Percentiles rank a stretch among this genome's conserved stretches.
Conservation (phyloP, 2,888 invertebrate species). For the Clostera curtula region DNA sequence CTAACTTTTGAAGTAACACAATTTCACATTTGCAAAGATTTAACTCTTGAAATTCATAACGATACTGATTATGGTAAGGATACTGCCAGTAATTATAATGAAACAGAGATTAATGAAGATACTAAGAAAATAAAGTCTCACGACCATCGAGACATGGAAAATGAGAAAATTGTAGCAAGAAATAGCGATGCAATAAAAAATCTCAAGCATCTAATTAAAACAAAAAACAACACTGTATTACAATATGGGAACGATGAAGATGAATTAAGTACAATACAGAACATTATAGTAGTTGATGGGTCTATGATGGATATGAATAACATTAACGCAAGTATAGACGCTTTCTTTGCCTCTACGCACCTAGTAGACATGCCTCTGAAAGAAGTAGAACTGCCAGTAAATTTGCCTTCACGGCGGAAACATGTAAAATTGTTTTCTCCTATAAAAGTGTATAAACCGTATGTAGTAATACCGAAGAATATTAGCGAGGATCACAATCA, state of each 20-base stretch:
- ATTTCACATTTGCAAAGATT: conserved; percentile 32
- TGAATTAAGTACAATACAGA: conserved; percentile 11
- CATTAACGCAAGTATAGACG: conserved; percentile 43
- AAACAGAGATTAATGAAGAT: not conserved
- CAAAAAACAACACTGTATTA: not conserved
- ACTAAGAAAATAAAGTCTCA: too few relatives aligned
- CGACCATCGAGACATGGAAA: not conserved
- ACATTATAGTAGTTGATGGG: conserved; percentile 39
- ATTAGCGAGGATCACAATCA: conserved; percentile 34
- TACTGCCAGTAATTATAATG: too few relatives aligned
- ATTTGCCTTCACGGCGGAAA: conserved; percentile 33
- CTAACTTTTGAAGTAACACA: conserved; percentile 35
- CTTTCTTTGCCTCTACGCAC: conserved; percentile 55
- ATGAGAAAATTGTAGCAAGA: conserved; percentile 8
- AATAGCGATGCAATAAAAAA: not conserved
- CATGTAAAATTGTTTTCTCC: conserved; percentile 38
- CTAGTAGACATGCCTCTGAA: conserved; percentile 40
- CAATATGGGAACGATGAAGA: conserved; percentile 1
- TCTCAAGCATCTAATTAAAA: not conserved
- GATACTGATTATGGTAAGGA: too few relatives aligned
- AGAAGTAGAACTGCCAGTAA: conserved; percentile 25
- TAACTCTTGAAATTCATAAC: too few relatives aligned
- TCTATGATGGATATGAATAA: conserved; percentile 30
- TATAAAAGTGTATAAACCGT: conserved; percentile 40
- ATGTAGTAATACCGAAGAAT: conserved; percentile 37